Evolutionary conservation across 2,797 vertebrate genomes (phyloP).

Genomic region (Okamejei kenojei): DNA sequence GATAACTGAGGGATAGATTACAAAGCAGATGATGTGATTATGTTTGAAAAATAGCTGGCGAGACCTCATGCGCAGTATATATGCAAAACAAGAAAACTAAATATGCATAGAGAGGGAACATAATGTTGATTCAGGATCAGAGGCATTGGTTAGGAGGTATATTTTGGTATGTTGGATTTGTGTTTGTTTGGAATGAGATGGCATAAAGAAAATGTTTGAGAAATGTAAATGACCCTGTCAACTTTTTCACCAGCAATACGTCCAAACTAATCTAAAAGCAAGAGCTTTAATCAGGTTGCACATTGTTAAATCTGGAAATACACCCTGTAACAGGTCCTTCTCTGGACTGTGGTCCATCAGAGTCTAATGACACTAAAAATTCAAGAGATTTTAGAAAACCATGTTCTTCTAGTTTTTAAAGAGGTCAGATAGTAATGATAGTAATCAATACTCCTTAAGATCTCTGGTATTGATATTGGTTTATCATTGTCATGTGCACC

Average conservation of each 20-base stretch:
- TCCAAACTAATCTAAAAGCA: not conserved
- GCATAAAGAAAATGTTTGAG: not conserved
- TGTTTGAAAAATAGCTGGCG: not conserved
- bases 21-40: not conserved
- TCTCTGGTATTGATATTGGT: no score
- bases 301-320: not conserved
- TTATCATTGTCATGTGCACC: no score
- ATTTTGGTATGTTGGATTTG: not conserved
- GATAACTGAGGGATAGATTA: not conserved
- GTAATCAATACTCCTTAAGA: not conserved
- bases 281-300: not conserved
- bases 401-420: not conserved
- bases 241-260: not conserved
- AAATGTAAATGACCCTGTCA: not conserved
- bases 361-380: not conserved
- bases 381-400: not conserved
- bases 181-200: not conserved
- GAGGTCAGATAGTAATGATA: not conserved
- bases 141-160: not conserved
- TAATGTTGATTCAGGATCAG: not conserved
- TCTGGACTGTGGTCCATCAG: no score
- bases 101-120: not conserved
- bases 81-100: not conserved
- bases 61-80: not conserved
- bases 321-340: not conserved